phyloP scores from a whole-genome alignment of 2,113 vertebrate genomes.

The Colistium nudipinnis region DNA sequence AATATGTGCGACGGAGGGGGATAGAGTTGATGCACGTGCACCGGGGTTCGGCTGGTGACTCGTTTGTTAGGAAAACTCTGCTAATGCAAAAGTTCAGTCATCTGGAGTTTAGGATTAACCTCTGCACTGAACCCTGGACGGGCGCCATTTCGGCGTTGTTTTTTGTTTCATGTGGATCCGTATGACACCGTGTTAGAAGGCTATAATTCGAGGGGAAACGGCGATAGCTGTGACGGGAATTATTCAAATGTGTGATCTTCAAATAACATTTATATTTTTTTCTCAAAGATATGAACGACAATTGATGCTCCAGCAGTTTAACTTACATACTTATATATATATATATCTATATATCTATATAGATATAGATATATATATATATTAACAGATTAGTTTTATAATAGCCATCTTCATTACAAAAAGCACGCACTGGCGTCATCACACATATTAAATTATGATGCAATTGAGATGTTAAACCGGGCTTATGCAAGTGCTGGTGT shows the following conservation, averaged over 20 bases:
- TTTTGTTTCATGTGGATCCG: not conserved
- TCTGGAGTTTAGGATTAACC: not conserved
- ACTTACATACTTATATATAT: too few species aligned
- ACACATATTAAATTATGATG: slow-evolving; percentile 19
- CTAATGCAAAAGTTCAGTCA: not conserved
- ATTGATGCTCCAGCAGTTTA: too few species aligned
- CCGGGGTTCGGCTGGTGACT: not conserved
- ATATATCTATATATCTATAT: too few species aligned
- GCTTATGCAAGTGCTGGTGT: slow-evolving; percentile 24
- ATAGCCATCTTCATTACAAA: slow-evolving; percentile 8
- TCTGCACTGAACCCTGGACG: too few species aligned
- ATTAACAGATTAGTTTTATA: slow-evolving; percentile 13
- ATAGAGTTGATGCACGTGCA: not conserved
- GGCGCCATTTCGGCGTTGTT: too few species aligned
- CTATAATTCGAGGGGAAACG: too few species aligned
- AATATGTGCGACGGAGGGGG: not conserved
- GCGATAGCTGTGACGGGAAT: too few species aligned
- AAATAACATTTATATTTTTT: too few species aligned
- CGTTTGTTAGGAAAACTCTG: not conserved
- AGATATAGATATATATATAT: too few species aligned
- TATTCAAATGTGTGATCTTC: too few species aligned
- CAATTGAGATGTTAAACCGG: slow-evolving; percentile 30
- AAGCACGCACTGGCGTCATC: slow-evolving; percentile 9
- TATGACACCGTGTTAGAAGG: not conserved
- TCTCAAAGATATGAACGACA: too few species aligned